Percentiles rank a stretch among this genome's conserved stretches.
These are phyloP conservation scores for Bombus fervidus DNA, from an alignment of 1,140 invertebrate genomes.

Conservation along the genomic window DNA sequence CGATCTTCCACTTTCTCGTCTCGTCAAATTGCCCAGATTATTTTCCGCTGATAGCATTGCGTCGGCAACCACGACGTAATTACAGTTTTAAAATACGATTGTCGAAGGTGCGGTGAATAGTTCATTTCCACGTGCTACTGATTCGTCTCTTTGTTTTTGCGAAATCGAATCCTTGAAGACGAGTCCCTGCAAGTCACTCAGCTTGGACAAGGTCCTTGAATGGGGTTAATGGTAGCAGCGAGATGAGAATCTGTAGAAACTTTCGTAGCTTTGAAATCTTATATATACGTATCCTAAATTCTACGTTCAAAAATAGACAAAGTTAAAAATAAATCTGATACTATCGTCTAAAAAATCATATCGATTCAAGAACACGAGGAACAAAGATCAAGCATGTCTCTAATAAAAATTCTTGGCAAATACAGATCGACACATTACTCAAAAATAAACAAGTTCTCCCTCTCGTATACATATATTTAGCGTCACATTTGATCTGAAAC, in stretches of 20 bases:
- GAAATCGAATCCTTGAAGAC: not conserved
- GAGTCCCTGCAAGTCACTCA: not conserved
- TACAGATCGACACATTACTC: not conserved
- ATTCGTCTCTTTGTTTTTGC: not conserved
- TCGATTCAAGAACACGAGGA: not conserved
- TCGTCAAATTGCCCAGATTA: not conserved
- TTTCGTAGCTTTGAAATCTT: too few species aligned
- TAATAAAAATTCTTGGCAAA: not conserved
- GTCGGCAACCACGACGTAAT: not conserved
- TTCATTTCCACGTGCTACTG: slow-evolving; percentile 15
- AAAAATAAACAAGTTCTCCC: not conserved
- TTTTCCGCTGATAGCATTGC: not conserved
- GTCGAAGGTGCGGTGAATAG: slow-evolving; percentile 5
- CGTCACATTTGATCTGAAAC: not conserved
- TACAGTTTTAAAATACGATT: slow-evolving; percentile 4
- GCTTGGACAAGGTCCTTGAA: too few species aligned
- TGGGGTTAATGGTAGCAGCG: too few species aligned
- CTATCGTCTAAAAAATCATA: not conserved
- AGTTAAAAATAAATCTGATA: not conserved
- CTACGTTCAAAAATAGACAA: too few species aligned
- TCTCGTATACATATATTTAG: not conserved
- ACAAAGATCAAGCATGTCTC: not conserved
- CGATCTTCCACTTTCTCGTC: slow-evolving; percentile 1
- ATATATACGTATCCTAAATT: too few species aligned
- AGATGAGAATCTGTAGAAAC: too few species aligned